Evolutionary conservation across 2,797 vertebrate genomes (phyloP).

Genomic region (Labroides dimidiatus): DNA sequence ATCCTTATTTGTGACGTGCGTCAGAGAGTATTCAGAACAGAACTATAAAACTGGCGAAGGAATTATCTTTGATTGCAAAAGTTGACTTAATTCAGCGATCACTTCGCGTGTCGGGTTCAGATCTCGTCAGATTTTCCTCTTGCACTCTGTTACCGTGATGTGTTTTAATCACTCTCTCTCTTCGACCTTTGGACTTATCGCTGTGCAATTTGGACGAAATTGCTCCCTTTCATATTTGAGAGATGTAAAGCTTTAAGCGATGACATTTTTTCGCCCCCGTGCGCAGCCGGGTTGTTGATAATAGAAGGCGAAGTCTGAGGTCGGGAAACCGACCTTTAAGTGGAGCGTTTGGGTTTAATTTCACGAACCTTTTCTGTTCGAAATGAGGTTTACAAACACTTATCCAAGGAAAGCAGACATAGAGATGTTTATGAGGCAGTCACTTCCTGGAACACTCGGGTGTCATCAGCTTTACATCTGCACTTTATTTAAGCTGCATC

Average conservation of each 20-base stretch:
- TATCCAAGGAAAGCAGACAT: too few species aligned
- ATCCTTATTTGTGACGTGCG: too few species aligned
- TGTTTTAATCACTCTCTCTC: conserved; percentile 31
- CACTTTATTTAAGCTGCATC: too few species aligned
- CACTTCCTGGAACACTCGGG: too few species aligned
- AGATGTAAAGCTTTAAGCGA: conserved; percentile 1
- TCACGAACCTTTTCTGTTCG: neutral
- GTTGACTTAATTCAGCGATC: too few species aligned
- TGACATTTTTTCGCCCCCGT: neutral
- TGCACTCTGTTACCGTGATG: conserved; percentile 22
- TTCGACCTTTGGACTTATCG: conserved; percentile 6
- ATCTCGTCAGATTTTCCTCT: too few species aligned
- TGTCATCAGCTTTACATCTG: too few species aligned
- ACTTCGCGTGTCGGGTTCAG: too few species aligned
- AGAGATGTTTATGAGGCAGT: too few species aligned
- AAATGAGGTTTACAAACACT: neutral
- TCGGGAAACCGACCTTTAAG: conserved; percentile 13
- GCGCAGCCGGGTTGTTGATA: conserved; percentile 7
- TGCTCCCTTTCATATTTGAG: conserved; percentile 7
- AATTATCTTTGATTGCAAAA: too few species aligned
- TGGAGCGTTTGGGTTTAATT: neutral
- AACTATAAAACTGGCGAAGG: too few species aligned
- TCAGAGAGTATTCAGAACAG: too few species aligned
- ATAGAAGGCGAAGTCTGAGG: neutral
- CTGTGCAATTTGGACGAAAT: conserved; percentile 15